Evolutionary conservation across 2,888 invertebrate species (phyloP).

Genomic region (Amphipyra berbera): DNA sequence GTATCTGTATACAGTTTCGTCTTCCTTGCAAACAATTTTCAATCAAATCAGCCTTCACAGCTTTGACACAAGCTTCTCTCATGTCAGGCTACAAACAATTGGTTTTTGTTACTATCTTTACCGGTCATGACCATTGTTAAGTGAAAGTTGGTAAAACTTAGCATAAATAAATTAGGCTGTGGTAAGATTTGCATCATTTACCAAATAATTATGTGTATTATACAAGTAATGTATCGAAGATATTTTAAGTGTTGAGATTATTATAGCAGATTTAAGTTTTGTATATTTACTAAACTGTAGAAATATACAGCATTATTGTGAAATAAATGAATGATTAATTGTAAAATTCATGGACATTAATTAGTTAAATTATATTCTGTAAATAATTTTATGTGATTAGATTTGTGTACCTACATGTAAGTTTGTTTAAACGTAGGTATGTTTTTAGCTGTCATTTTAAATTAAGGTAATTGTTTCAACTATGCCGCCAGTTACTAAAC

Average conservation of each 20-base stretch:
- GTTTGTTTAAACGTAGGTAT: too few relatives aligned
- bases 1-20: slow-evolving; percentile 4
- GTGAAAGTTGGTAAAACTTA: slow-evolving; percentile 3
- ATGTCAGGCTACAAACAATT: neutral
- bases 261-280: slow-evolving; percentile 10
- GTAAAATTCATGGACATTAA: slow-evolving; percentile 2
- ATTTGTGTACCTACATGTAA: too few relatives aligned
- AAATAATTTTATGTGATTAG: slow-evolving; percentile 11
- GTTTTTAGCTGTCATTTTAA: too few relatives aligned
- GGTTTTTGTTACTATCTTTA: too few relatives aligned
- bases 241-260: slow-evolving; percentile 35
- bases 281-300: slow-evolving; percentile 12
- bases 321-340: neutral
- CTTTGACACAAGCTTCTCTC: neutral
- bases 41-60: neutral
- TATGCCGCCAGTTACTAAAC: too few relatives aligned
- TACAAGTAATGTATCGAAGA: slow-evolving; percentile 7
- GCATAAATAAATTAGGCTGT: slow-evolving; percentile 17
- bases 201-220: slow-evolving; percentile 26
- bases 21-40: slow-evolving; percentile 6
- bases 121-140: neutral
- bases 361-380: slow-evolving; percentile 16
- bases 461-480: too few relatives aligned
- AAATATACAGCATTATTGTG: neutral
- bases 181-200: slow-evolving; percentile 37